Base-by-base conservation (phyloP, 1,140 invertebrate species). In the Plutomurus gul region DNA sequence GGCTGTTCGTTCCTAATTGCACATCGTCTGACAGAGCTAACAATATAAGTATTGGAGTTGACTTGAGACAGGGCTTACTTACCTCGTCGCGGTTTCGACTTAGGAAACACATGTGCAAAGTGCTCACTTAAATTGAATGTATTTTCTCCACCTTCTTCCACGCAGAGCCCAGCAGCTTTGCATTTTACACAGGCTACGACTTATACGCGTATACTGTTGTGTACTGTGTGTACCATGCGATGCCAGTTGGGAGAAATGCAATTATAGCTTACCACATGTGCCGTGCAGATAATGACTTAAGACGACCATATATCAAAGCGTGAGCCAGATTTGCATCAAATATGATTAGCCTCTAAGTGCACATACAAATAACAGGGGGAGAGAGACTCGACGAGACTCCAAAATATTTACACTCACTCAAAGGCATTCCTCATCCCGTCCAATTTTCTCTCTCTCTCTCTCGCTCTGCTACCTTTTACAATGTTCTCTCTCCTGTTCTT, bases 221-320 rank as follows among this genome's bases (percentile, higher is more conserved):
- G 25, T 60, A n/a, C 51, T 60, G 16, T 30, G 51, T 22, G 51
- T 30, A n/a, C n/a, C n/a, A n/a, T n/a, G n/a, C n/a, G n/a, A n/a
- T n/a, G n/a, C n/a, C n/a, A n/a, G n/a, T 27, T 49, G 18, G 27
- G 51, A 16, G 13, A 22, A 60, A 60, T 60, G 51, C 51, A 60
- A 60, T 60, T 60, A 60, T 22, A 51, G 51, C 27, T 13, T 60
- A 60, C 27, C 51, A 60, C 51, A 60, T 60, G 51, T 60, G 51
- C 51, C 51, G 51, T 60, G 51, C 51, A 60, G 51, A 60, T 60
- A 60, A 60, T 60, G 51, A 60, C 51, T 60, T 60, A 60, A 60
- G 51, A 60, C 51, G 51, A 16, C 51, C 27, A 60, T 60, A 60
- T 60, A 60, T 60, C 51, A 60, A 60, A 30, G 27, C 51, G 13